phyloP scores from a whole-genome alignment of 2,113 vertebrate species.

The Petrocephalus zakoni region DNA sequence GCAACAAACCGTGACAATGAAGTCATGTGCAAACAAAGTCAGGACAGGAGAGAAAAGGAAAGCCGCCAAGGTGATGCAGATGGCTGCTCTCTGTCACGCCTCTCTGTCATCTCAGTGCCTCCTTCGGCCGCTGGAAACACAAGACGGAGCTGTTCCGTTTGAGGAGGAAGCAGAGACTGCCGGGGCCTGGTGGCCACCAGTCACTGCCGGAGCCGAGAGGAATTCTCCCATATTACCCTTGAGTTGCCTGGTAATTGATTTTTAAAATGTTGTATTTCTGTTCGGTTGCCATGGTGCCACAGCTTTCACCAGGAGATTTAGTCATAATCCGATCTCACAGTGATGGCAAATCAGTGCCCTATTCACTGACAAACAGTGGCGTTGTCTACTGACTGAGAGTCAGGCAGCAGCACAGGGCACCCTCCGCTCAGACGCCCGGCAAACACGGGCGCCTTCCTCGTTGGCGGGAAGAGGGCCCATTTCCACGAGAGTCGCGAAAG shows the following conservation, averaged over 20 bases:
- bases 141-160: not conserved
- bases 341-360: constrained; percentile 18
- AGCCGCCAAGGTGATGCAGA: not conserved
- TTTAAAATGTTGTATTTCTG: constrained; percentile 1
- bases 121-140: not conserved
- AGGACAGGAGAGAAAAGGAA: not conserved
- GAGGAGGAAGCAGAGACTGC: not conserved
- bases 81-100: not conserved
- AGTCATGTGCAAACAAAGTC: constrained; percentile 49
- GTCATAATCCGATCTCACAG: not conserved
- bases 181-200: not conserved
- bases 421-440: not conserved
- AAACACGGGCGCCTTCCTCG: not conserved
- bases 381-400: constrained; percentile 13
- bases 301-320: not conserved
- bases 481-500: not conserved
- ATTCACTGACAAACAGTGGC: not conserved
- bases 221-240: not conserved
- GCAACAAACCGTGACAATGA: constrained; percentile 56
- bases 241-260: not conserved
- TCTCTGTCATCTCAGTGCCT: not conserved
- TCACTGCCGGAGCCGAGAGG: not conserved
- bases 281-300: not conserved
- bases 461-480: not conserved
- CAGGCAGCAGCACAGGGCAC: not conserved